These are phyloP conservation scores for Phoxinus dragarum DNA, from an alignment of 2,797 vertebrate species.

Conservation along the genomic window DNA sequence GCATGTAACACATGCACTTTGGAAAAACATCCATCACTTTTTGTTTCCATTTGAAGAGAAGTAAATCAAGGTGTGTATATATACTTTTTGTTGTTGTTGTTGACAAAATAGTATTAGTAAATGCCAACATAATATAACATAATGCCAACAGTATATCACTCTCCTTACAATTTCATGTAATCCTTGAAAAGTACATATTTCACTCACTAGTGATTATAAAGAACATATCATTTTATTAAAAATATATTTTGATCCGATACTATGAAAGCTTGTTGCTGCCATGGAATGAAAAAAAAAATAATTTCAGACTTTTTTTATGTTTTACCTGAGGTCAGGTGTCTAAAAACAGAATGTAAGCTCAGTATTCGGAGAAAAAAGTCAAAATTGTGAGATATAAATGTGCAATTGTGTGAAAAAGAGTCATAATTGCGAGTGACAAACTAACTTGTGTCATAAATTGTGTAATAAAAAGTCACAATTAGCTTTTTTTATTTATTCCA, in stretches of 20 bases:
- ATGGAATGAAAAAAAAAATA: neutral
- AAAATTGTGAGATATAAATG: neutral
- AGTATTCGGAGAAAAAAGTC: no score
- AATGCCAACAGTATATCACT: neutral
- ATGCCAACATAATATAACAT: no score
- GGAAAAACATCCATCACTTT: neutral
- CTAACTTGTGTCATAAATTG: neutral
- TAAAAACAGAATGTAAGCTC: neutral
- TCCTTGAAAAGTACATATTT: neutral
- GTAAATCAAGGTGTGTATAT: neutral
- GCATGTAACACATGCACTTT: neutral
- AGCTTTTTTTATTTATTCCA: no score
- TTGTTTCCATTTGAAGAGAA: neutral
- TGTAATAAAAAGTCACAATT: no score
- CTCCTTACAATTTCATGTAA: neutral
- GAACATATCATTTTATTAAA: neutral
- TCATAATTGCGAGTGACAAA: neutral
- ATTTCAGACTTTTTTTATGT: neutral
- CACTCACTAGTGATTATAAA: neutral
- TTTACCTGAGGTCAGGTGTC: neutral
- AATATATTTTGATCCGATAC: neutral
- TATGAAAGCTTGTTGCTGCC: neutral
- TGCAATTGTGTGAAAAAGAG: neutral
- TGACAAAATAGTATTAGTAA: neutral
- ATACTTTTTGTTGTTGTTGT: neutral